Base-by-base conservation (phyloP, 2,113 vertebrate species). In the Eptesicus fuscus region DNA sequence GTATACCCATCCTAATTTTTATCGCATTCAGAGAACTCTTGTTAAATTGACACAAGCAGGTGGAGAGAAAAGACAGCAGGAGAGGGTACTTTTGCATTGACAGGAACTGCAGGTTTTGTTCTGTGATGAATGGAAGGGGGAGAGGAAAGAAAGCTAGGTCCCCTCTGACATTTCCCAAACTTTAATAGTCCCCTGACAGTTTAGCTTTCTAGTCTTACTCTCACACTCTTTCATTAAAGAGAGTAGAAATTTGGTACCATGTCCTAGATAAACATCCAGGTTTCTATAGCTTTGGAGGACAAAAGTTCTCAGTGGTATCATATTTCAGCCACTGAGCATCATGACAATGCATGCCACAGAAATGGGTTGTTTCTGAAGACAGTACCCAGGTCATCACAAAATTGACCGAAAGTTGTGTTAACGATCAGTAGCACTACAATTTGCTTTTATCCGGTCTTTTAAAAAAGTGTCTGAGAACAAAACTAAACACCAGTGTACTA, bases 251-350 rank as follows among this genome's bases (percentile, higher is more conserved):
- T 16, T 35, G 28, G 87, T 44, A 65, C 93, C 83, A 65, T 44
- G 44, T 10, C 61, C 53, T 35, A 97, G 95, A 96, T 87, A 95
- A 96, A 77, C 88, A 94, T 92, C 93, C 67, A 79, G 47, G 74
- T 97, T 94, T 91, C 88, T 47, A 78, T 4, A 23, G 78, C 79
- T 88, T 49, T 77, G 25, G 96, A 94, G 67, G 42, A 94, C 70
- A 63, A 56, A 95, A 83, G 83, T 88, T 94, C 95, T 82, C 83
- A 93, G 91, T 49, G 49, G 32, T 82, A 95, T 93, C 67, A 25
- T 18, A 47, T 78, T 91, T 71, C 40, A 67, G 30, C 16, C n/a
- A 83, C 74, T 47, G 22, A 90, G 73, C 17, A 74, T 47, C 40
- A 56, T 25, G 49, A 63, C 25, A n/a, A 89, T 17, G 51, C 22